Evolutionary conservation across 2,113 vertebrate species (phyloP).

Genomic region (Stigmatopora nigra): DNA sequence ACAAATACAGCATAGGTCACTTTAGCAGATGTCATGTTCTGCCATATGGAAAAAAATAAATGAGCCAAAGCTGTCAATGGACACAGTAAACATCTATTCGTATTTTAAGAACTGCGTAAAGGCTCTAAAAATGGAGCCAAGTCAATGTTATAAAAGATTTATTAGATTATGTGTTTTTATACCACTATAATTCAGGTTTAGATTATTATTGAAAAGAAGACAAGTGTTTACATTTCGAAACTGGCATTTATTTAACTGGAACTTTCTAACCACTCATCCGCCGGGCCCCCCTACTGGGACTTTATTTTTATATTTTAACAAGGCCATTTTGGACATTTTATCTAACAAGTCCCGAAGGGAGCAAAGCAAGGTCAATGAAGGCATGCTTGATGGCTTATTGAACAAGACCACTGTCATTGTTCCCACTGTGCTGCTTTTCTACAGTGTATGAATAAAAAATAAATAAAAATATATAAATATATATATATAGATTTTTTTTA

Average conservation of each 20-base stretch:
- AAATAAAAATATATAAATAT: too few species aligned
- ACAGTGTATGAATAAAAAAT: too few species aligned
- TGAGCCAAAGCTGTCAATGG: not conserved
- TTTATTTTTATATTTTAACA: not conserved
- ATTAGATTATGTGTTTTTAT: not conserved
- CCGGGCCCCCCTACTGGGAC: too few species aligned
- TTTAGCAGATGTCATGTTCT: not conserved
- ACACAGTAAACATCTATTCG: not conserved
- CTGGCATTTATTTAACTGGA: not conserved
- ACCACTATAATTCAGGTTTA: not conserved
- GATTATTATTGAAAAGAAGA: not conserved
- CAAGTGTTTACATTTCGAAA: not conserved
- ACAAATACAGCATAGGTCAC: not conserved
- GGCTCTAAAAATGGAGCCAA: not conserved
- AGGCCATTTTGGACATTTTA: not conserved
- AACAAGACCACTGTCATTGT: not conserved
- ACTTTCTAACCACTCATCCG: not conserved
- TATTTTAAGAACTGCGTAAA: not conserved
- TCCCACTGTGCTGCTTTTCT: not conserved
- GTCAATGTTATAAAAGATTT: not conserved
- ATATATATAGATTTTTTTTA: too few species aligned
- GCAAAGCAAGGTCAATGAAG: not conserved
- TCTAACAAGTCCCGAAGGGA: not conserved
- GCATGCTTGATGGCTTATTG: not conserved
- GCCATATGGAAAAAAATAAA: not conserved